Percentiles rank a stretch among this genome's conserved stretches.
These are phyloP conservation scores for Scatophagus argus DNA, from an alignment of 2,113 vertebrate species.

Conservation along the genomic window DNA sequence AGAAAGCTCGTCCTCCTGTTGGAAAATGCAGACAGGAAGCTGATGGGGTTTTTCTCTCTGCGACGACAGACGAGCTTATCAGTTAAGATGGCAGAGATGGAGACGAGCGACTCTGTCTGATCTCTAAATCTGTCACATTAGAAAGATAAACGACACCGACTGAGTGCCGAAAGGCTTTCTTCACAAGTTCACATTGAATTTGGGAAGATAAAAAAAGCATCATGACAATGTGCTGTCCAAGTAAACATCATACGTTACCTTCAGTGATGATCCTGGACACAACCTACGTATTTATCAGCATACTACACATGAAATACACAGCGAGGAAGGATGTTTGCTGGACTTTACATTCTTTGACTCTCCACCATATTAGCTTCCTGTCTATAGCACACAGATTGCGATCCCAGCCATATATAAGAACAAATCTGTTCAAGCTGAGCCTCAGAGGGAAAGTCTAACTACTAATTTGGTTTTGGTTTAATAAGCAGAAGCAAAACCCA, in stretches of 20 bases:
- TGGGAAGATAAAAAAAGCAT: background rate
- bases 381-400: too few species aligned
- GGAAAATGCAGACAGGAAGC: slow-evolving; percentile 15
- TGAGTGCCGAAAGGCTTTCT: background rate
- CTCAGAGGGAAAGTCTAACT: too few species aligned
- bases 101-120: slow-evolving; percentile 4
- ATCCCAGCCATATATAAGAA: too few species aligned
- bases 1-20: background rate
- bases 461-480: too few species aligned
- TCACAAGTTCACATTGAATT: background rate
- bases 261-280: background rate
- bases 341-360: too few species aligned
- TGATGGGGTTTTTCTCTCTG: background rate
- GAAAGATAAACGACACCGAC: background rate
- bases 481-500: too few species aligned
- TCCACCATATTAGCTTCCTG: too few species aligned
- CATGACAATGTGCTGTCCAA: background rate
- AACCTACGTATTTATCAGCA: background rate
- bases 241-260: background rate
- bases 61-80: slow-evolving; percentile 33
- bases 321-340: too few species aligned
- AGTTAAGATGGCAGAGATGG: slow-evolving; percentile 6
- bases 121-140: slow-evolving; percentile 17
- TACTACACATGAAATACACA: background rate
- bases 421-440: too few species aligned